A percentile compares a stretch with the other conserved stretches of the same genome.
Conservation (phyloP, 2,797 vertebrate genomes). For the Acestrorhynchus altus region DNA sequence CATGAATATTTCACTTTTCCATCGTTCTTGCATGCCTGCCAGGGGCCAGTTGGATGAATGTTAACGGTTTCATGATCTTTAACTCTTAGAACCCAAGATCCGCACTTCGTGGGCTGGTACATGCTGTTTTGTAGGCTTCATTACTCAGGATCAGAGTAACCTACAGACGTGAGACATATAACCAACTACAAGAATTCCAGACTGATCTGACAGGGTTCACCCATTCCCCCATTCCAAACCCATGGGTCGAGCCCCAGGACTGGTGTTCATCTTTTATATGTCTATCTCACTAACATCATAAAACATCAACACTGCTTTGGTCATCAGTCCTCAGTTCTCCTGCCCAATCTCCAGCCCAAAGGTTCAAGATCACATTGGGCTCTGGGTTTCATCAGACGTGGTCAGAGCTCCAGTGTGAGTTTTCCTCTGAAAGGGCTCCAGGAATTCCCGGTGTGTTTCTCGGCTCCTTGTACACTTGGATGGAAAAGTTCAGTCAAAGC, state of each 20-base stretch:
- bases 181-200: too few relatives aligned
- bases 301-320: conserved; percentile 12
- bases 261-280: background rate
- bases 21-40: background rate
- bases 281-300: conserved; percentile 5
- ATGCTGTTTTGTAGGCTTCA: too few relatives aligned
- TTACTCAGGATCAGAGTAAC: too few relatives aligned
- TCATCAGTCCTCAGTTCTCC: conserved; percentile 16
- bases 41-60: too few relatives aligned
- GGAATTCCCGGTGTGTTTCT: conserved; percentile 43
- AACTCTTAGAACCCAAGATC: too few relatives aligned
- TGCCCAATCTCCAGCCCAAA: conserved; percentile 24
- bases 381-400: conserved; percentile 41
- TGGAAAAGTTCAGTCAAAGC: conserved; percentile 44
- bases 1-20: background rate
- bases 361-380: background rate
- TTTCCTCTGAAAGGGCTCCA: conserved; percentile 51
- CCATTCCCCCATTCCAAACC: too few relatives aligned
- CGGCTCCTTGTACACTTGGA: conserved; percentile 28
- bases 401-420: conserved; percentile 33
- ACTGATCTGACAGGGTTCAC: too few relatives aligned
- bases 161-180: too few relatives aligned
- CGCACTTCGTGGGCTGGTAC: too few relatives aligned
- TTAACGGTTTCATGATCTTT: too few relatives aligned
- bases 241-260: too few relatives aligned